Evolutionary conservation across 2,888 invertebrate genomes (phyloP).

Genomic region (Oconnorella tubifera): DNA sequence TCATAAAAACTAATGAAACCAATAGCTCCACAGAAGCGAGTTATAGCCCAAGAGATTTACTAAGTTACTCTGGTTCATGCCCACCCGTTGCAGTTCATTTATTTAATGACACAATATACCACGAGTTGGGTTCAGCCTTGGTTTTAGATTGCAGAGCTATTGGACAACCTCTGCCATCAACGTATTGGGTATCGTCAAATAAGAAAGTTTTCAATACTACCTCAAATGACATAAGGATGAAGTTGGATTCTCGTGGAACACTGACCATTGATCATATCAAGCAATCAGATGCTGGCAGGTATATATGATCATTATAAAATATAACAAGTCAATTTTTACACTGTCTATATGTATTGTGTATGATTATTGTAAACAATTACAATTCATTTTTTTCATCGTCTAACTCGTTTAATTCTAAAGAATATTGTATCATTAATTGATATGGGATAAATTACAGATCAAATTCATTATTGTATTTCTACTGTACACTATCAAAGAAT

Average conservation of each 20-base stretch:
- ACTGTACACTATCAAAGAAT: too few species aligned
- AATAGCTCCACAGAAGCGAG: neutral
- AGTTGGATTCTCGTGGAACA: constrained; percentile 41
- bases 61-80: constrained; percentile 34
- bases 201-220: constrained; percentile 48
- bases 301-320: neutral
- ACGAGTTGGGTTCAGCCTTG: constrained; percentile 52
- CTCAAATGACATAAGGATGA: constrained; percentile 44
- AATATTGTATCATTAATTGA: too few species aligned
- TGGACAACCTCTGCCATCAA: constrained; percentile 54
- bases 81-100: constrained; percentile 47
- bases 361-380: too few species aligned
- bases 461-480: too few species aligned
- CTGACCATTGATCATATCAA: constrained; percentile 16
- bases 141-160: constrained; percentile 56
- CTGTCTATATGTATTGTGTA: too few species aligned
- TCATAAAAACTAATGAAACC: neutral
- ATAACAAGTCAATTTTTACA: too few species aligned
- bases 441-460: too few species aligned
- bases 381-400: too few species aligned
- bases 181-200: constrained; percentile 56
- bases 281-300: constrained; percentile 5
- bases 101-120: constrained; percentile 42
- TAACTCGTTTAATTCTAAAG: too few species aligned
- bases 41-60: neutral